These are phyloP conservation scores for Uria lomvia DNA, from an alignment of 2,113 vertebrate species.

Conservation along the genomic window DNA sequence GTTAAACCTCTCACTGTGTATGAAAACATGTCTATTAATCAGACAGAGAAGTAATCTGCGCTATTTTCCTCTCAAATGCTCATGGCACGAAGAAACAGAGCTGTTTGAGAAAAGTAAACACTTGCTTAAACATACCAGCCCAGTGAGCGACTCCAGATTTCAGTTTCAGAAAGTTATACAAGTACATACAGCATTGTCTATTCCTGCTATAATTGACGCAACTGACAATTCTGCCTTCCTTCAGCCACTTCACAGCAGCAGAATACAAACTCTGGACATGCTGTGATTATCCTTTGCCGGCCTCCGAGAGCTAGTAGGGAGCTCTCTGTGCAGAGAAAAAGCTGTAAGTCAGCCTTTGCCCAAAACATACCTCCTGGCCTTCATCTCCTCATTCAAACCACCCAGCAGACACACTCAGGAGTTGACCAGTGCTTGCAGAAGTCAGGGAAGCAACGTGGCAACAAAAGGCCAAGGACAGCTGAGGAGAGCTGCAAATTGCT, in stretches of 20 bases:
- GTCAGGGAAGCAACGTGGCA: not conserved
- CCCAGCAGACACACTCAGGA: not conserved
- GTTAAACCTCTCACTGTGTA: not conserved
- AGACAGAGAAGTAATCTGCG: not conserved
- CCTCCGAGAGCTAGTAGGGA: not conserved
- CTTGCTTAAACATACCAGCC: not conserved
- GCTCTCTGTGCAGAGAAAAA: not conserved
- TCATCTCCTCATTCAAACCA: not conserved
- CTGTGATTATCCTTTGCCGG: not conserved
- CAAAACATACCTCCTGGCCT: not conserved
- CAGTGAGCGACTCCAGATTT: not conserved
- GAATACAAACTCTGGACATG: not conserved
- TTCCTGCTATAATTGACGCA: not conserved
- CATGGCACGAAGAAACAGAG: not conserved
- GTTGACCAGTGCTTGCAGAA: not conserved
- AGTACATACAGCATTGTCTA: not conserved
- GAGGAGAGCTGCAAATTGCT: not conserved
- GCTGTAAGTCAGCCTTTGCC: not conserved
- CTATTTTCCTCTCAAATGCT: not conserved
- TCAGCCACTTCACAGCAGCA: not conserved
- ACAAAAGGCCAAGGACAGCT: not conserved
- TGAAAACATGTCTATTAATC: constrained; percentile 18
- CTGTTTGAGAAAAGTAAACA: constrained; percentile 10
- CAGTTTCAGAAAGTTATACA: not conserved
- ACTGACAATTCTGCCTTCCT: not conserved